Base-by-base conservation (phyloP, 2,113 vertebrate species). In the Xiphophorus hellerii region DNA sequence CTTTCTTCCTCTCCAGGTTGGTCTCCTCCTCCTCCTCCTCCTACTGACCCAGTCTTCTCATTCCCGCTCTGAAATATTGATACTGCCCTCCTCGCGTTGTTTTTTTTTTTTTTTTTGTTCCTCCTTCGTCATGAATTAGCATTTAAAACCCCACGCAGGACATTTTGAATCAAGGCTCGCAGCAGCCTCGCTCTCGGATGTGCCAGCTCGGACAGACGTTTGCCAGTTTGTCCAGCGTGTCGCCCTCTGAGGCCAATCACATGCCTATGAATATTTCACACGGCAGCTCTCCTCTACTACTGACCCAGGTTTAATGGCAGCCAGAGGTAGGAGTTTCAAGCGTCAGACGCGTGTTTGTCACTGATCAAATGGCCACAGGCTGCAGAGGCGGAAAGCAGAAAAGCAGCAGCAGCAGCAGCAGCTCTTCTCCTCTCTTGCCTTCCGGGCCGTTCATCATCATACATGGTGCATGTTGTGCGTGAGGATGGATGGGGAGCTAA, bases 1-100 rank as follows among this genome's bases (percentile, higher is more conserved):
- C 11, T 11, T 37, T 66, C 77, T 69, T 69, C 44, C 37, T 77
- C 67, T 66, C 65, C 42, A 20, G 62, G 64, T 81, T 79, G 81
- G 10, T 11, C 35, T 37, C 39, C 39, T 42, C 51, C 51, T 54
- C 90, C 81, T 90, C 88, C 79, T 37, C 35, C 35, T 37, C 35
- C 35, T 37, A 86, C 88, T 87, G 90, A 90, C 90, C 90, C 88
- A 84, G 84, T 90, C 88, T 75, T 83, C 87, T 82, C 80, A 77
- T 80, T 74, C 61, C 63, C 74, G 72, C 85, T 76, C 87, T 90
- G 66, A 91, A 91, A 91, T 89, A 91, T 91, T 90, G 80, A 92
- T 88, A 85, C 75, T 69, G 77, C 73, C 82, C 83, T 86, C 82
- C 83, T 86, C 76, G 85, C 80, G 29, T 82, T 88, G 42, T 22